Conservation (phyloP, 1,140 invertebrate genomes). For the Portunus trituberculatus region DNA sequence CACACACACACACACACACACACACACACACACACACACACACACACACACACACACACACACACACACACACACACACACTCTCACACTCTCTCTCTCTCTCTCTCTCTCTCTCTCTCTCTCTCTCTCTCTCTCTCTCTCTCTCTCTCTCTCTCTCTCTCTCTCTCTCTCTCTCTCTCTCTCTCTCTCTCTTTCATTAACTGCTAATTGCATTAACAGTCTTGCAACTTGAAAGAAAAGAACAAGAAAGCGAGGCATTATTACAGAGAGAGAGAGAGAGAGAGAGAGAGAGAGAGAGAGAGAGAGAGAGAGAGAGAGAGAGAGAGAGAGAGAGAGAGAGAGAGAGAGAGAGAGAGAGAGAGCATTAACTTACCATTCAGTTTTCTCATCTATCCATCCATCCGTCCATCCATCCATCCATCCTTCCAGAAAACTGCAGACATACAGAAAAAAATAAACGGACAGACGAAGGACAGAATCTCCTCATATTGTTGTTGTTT, state of each 20-base stretch:
- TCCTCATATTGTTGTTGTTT: background rate
- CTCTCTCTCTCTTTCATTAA: background rate
- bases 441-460: background rate
- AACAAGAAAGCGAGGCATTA: no score
- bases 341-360: constrained; percentile 20
- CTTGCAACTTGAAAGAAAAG: no score
- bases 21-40: no score
- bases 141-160: constrained; percentile 15
- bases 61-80: no score
- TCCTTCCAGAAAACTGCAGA: background rate
- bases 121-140: constrained; percentile 7
- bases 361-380: background rate
- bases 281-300: constrained; percentile 21
- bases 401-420: background rate
- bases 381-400: background rate
- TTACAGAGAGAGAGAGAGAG: no score
- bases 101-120: no score
- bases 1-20: no score
- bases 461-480: background rate
- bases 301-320: constrained; percentile 20
- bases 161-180: constrained; percentile 8
- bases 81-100: no score
- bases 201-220: no score
- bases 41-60: no score
- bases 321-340: constrained; percentile 20